A percentile compares a stretch with the other conserved stretches of the same genome.
These are phyloP conservation scores for Molanna angustata DNA, from an alignment of 2,888 invertebrate species.

Conservation along the genomic window DNA sequence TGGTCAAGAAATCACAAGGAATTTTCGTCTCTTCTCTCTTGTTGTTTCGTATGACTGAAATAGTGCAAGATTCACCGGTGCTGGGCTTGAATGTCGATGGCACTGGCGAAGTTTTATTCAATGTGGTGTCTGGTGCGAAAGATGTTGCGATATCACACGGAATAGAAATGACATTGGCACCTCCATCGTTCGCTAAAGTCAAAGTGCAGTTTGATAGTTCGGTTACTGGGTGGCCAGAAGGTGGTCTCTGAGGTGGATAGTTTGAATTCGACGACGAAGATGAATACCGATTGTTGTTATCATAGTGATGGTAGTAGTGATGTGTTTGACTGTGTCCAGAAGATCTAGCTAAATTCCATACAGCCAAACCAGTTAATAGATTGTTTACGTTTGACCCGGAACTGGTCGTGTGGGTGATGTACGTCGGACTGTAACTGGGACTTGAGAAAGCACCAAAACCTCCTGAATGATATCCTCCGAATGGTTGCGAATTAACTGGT, in stretches of 20 bases:
- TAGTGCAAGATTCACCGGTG: conserved; percentile 48
- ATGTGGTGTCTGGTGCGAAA: conserved; percentile 46
- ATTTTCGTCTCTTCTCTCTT: conserved; percentile 49
- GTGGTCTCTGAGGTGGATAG: too few species aligned
- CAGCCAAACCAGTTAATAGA: conserved; percentile 21
- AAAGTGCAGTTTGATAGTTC: conserved; percentile 51
- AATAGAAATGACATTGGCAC: conserved; percentile 49
- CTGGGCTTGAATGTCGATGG: conserved; percentile 33
- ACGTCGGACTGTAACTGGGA: conserved; percentile 15
- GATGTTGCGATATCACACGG: conserved; percentile 54
- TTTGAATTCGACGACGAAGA: too few species aligned
- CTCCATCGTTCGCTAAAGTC: conserved; percentile 44
- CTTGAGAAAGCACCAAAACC: neutral
- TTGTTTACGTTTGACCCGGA: conserved; percentile 17
- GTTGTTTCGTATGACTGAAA: conserved; percentile 46
- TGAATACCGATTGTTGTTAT: neutral
- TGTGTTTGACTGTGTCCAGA: conserved; percentile 1
- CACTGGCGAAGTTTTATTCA: conserved; percentile 31
- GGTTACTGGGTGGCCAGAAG: conserved; percentile 43
- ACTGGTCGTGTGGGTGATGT: conserved; percentile 8
- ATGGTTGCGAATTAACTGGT: conserved; percentile 35
- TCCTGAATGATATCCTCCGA: conserved; percentile 36
- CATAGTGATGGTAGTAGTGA: conserved; percentile 14
- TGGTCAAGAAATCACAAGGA: conserved; percentile 50
- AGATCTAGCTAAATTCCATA: conserved; percentile 24